Base-by-base conservation (phyloP, 1,140 invertebrate genomes). In the Choristoneura fumiferana region DNA sequence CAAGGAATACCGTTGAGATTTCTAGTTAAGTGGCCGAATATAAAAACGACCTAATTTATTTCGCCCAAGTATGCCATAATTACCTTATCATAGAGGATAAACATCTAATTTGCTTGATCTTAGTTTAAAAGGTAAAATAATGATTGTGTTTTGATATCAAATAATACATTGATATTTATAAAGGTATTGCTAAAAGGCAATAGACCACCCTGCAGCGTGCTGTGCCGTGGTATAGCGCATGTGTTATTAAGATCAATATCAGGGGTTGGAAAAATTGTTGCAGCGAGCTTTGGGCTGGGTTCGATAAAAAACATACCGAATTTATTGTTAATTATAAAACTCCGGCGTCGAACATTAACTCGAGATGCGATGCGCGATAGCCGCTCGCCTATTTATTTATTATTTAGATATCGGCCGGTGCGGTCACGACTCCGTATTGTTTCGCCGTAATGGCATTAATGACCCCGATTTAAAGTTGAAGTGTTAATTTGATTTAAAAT, bases 311-410 rank as follows among this genome's bases (percentile, higher is more conserved):
- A 87, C 77, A 76, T 61, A 67, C 77, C 76, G 75, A 88, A 89
- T 89, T 89, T 87, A 87, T 89, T 86, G 84, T 87, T 89, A 89
- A 89, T 89, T 89, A 89, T 86, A 89, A 89, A 87, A 87, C 71
- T 88, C 76, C 63, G 69, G 69, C 78, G 76, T 67, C 67, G 78
- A 81, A 79, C 83, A 86, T 87, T 88, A 87, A 83, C 81, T 65
- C 69, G 74, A 83, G 84, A 87, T 87, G 73, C 78, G 73, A 71
- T 73, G 69, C 65, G 63, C 73, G 84, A 89, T 89, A 87, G 67
- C 67, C 58, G 71, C 66, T 58, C 68, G 76, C 77, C 82, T 89
- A 89, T 87, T 89, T 87, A 87, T 87, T 85, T 87, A 89, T 89
- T 89, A 87, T 87, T 89, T 87, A 87, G 86, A 84, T 87, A 89